phyloP scores from a whole-genome alignment of 2,113 vertebrate genomes.

The Peromyscus leucopus region DNA sequence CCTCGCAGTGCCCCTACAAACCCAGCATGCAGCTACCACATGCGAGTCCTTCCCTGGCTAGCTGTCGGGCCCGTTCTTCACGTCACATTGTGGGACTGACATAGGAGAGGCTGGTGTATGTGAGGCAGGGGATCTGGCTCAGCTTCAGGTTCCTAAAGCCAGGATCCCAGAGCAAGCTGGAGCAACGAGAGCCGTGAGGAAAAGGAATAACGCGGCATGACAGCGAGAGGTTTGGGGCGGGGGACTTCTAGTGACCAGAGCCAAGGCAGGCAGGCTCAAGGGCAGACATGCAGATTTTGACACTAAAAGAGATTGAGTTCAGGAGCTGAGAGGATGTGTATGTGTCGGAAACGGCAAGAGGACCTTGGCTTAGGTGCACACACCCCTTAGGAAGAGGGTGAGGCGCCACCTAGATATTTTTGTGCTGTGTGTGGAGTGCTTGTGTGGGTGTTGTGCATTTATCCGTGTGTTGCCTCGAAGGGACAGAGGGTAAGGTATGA shows the following conservation, averaged over 20 bases:
- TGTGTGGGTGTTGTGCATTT: slow-evolving; percentile 48
- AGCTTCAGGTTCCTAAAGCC: slow-evolving; percentile 3
- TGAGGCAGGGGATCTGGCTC: slow-evolving; percentile 19
- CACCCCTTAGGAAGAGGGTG: neutral
- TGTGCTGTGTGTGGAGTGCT: neutral
- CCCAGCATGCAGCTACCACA: neutral
- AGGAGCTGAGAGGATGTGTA: neutral
- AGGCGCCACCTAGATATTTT: slow-evolving; percentile 14
- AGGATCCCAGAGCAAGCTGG: neutral
- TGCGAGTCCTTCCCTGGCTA: slow-evolving; percentile 2
- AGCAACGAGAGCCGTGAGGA: neutral
- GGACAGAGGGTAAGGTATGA: slow-evolving; percentile 53
- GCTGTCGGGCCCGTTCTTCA: slow-evolving; percentile 50
- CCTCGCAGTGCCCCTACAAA: neutral
- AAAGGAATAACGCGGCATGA: neutral
- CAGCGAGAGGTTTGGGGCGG: neutral
- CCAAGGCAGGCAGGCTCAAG: neutral
- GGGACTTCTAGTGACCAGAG: neutral
- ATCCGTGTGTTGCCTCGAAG: slow-evolving; percentile 47
- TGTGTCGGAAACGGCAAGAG: neutral
- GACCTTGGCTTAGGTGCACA: neutral
- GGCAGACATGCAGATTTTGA: neutral
- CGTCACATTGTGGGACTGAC: neutral
- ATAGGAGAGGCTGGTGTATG: slow-evolving; percentile 39
- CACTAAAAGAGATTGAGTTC: neutral